Evolutionary conservation across 1,140 invertebrate species (phyloP), one percentile per base, ranked within the genome.

Genomic region (Phymastichus coffea): DNA sequence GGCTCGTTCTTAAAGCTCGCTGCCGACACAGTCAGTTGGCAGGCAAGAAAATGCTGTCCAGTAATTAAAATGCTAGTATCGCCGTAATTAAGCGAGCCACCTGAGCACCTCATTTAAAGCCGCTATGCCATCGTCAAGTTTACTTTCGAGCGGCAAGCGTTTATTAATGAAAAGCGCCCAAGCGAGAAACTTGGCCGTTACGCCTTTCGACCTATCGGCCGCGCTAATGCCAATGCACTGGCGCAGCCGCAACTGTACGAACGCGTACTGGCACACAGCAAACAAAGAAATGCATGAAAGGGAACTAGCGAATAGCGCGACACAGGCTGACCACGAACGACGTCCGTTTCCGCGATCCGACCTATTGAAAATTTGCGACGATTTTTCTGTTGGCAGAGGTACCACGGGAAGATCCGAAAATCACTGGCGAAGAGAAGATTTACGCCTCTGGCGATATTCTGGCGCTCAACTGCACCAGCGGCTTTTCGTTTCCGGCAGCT

Each of bases 381-480:
- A 22, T 51, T 48, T 54, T 60, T 52, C 61, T 69, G 57, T 54
- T 82, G 78, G 15, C 79, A 93, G 91, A 86, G 78, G 74, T 91
- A 57, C 88, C 91, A 3, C 83, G 85, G 61, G 87, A 89, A 66
- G 88, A 87, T 17, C 92, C 92, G 3, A 83, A 83, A 70, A 93
- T 94, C 78, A 88, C 84, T 23, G 90, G 91, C 3, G 87, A 89
- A 64, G 85, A 90, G 70, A 83, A 86, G 72, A 85, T 90, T 73
- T 88, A 91, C 72, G 85, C 89, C 75, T 87, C 86, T 67, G 91
- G 91, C 26, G 90, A 93, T 71, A 85, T 86, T 56, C 83, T 94
- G 63, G 87, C 87, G 71, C 78, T 93, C 57, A 94, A 93, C 77
- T 94, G 91, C 73, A 92, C 90, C 17, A 93, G 90, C 20, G 87